phyloP scores from a whole-genome alignment of 1,140 invertebrate genomes.

The Dryas iulia region DNA sequence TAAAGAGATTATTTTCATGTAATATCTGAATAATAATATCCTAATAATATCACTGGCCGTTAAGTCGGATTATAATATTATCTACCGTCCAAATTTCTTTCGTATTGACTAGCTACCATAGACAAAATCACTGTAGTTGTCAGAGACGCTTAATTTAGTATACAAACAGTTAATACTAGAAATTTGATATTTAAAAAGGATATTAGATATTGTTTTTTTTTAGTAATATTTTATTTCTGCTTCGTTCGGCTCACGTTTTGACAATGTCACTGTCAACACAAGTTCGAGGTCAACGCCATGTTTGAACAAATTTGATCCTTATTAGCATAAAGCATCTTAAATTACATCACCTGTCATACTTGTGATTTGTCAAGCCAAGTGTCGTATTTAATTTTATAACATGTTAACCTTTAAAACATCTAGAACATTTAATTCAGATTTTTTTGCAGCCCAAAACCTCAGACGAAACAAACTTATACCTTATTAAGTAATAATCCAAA shows the following conservation, averaged over 20 bases:
- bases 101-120: slow-evolving; percentile 9
- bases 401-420: background rate
- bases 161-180: background rate
- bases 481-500: too few species aligned
- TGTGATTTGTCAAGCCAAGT: background rate
- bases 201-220: background rate
- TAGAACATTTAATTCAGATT: too few species aligned
- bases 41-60: slow-evolving; percentile 12
- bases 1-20: background rate
- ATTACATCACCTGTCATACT: background rate
- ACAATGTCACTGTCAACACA: background rate
- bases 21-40: background rate
- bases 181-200: background rate
- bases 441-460: background rate
- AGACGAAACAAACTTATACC: background rate
- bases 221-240: background rate
- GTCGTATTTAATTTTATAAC: background rate
- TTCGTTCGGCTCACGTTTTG: background rate
- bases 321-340: background rate
- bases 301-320: background rate
- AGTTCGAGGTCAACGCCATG: background rate
- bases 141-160: background rate
- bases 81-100: background rate
- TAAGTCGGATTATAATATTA: slow-evolving; percentile 5
- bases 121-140: background rate